Percentiles rank a stretch among this genome's conserved stretches.
Evolutionary conservation across 2,888 invertebrate genomes (phyloP).

Genomic region (Chrysina gloriosa): DNA sequence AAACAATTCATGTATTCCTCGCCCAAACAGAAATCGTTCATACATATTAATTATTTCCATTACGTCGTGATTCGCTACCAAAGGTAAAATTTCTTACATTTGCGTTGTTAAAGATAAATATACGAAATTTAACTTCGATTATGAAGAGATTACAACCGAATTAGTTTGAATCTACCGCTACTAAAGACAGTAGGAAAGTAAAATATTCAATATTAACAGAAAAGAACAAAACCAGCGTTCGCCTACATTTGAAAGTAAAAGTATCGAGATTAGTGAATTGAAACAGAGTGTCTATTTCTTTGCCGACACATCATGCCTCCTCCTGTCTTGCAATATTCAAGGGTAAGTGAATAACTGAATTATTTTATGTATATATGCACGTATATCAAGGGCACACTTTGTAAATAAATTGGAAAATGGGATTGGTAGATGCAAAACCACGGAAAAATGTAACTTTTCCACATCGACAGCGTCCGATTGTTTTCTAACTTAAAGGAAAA

Average conservation of each 20-base stretch:
- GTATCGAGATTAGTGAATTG: slow-evolving; percentile 49
- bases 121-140: not conserved
- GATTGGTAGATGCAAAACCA: too few species aligned
- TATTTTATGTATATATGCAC: slow-evolving; percentile 10
- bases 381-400: slow-evolving; percentile 7
- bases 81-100: too few species aligned
- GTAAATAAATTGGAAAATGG: too few species aligned
- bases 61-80: too few species aligned
- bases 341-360: slow-evolving; percentile 37
- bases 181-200: slow-evolving; percentile 53
- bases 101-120: too few species aligned
- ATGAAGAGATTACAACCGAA: not conserved
- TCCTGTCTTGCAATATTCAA: slow-evolving; percentile 33
- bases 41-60: too few species aligned
- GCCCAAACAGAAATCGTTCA: too few species aligned
- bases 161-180: slow-evolving; percentile 52
- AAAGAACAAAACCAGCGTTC: slow-evolving; percentile 60
- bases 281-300: slow-evolving; percentile 37
- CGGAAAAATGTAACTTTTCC: too few species aligned
- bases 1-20: too few species aligned
- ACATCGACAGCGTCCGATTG: too few species aligned
- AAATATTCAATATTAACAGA: slow-evolving; percentile 56
- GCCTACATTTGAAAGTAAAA: slow-evolving; percentile 65
- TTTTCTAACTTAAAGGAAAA: too few species aligned
- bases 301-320: slow-evolving; percentile 31